Evolutionary conservation across 2,888 invertebrate genomes (phyloP).

Genomic region (Periphyllus acericola): DNA sequence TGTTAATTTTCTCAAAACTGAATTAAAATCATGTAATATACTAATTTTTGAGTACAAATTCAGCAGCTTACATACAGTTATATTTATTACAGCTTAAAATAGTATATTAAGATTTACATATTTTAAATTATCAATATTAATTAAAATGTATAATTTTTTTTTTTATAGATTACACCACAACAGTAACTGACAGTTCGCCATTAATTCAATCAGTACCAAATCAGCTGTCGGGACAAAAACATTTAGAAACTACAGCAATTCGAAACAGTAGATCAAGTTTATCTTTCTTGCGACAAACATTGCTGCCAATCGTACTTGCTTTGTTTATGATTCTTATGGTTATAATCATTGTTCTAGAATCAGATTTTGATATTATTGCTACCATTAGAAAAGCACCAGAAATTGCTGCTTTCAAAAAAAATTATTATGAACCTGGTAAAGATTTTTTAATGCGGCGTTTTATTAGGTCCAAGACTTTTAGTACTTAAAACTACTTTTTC

Average conservation of each 20-base stretch:
- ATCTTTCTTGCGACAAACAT: constrained; percentile 74
- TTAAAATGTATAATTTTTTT: constrained; percentile 1
- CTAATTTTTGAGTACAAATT: constrained; percentile 1
- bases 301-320: constrained; percentile 82
- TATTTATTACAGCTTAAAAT: not conserved
- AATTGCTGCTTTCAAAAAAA: constrained; percentile 77
- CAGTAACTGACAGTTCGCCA: constrained; percentile 35
- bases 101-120: not conserved
- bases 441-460: constrained; percentile 72
- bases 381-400: constrained; percentile 80
- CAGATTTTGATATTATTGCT: constrained; percentile 78
- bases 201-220: constrained; percentile 29
- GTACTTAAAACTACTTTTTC: not conserved
- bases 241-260: constrained; percentile 41
- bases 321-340: constrained; percentile 76
- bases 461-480: constrained; percentile 51
- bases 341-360: constrained; percentile 80
- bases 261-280: constrained; percentile 41
- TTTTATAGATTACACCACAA: constrained; percentile 37
- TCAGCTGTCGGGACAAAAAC: constrained; percentile 48
- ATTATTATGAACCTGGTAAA: constrained; percentile 86
- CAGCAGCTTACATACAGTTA: not conserved
- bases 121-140: not conserved
- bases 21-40: not conserved
- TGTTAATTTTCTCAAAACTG: not conserved